Evolutionary conservation across 2,797 vertebrate genomes (phyloP).

Genomic region (Picus viridis): DNA sequence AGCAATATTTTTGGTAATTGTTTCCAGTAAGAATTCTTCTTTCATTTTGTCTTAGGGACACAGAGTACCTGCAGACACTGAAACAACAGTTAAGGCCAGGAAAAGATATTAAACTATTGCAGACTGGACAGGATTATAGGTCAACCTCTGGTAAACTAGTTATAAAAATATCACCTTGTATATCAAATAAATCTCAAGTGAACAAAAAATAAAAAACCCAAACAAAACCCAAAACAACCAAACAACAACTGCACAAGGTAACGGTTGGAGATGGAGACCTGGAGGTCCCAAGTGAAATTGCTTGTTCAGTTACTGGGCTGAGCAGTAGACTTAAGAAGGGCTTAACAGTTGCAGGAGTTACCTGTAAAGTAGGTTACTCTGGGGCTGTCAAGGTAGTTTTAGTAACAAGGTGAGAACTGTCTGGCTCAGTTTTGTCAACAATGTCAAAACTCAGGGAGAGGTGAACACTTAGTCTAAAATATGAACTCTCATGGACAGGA

Average conservation of each 20-base stretch:
- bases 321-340: background rate
- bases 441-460: background rate
- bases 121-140: background rate
- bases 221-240: too few relatives aligned
- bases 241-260: background rate
- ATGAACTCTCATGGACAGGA: accelerated
- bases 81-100: background rate
- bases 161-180: background rate
- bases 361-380: background rate
- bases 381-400: background rate
- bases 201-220: background rate
- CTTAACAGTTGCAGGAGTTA: background rate
- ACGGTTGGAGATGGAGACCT: background rate
- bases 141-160: background rate
- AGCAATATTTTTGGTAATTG: background rate
- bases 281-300: background rate
- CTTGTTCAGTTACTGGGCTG: background rate
- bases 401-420: background rate
- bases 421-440: background rate
- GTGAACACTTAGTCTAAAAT: background rate
- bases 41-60: slow-evolving; percentile 4
- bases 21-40: background rate
- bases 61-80: background rate
- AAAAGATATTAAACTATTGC: slow-evolving; percentile 29
- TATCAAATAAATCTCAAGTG: background rate